phyloP scores from a whole-genome alignment of 2,888 invertebrate genomes.

The Julus scandinavius region DNA sequence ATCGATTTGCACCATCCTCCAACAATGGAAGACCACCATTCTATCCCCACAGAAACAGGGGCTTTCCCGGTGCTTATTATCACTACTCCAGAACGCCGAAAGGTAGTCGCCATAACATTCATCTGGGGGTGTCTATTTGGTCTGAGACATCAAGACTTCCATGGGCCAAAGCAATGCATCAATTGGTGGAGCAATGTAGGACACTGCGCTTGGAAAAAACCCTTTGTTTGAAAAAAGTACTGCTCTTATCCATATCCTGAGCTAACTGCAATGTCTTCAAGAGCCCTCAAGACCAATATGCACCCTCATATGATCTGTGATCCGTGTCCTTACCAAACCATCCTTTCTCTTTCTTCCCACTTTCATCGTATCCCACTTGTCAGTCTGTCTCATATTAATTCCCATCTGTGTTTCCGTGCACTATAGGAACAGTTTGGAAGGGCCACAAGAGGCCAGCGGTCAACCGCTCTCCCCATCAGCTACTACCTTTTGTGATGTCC shows the following conservation, averaged over 20 bases:
- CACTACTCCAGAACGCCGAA: background rate
- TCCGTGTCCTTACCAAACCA: background rate
- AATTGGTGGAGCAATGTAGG: background rate
- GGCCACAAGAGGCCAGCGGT: slow-evolving; percentile 43
- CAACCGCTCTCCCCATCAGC: slow-evolving; percentile 24
- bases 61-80: background rate
- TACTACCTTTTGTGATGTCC: slow-evolving; percentile 37
- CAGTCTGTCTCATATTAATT: slow-evolving; percentile 16
- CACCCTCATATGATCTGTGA: background rate
- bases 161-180: background rate
- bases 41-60: slow-evolving; percentile 30
- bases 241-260: background rate
- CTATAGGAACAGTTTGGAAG: slow-evolving; percentile 13
- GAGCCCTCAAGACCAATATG: background rate
- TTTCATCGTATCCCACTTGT: background rate
- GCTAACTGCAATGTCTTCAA: background rate
- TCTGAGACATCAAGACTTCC: background rate
- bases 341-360: background rate
- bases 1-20: background rate
- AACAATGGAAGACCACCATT: slow-evolving; percentile 6
- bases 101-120: background rate
- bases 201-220: background rate
- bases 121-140: background rate
- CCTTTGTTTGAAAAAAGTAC: background rate
- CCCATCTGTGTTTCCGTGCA: slow-evolving; percentile 37